Conservation (phyloP, 2,797 vertebrate species). For the Trachurus trachurus region DNA sequence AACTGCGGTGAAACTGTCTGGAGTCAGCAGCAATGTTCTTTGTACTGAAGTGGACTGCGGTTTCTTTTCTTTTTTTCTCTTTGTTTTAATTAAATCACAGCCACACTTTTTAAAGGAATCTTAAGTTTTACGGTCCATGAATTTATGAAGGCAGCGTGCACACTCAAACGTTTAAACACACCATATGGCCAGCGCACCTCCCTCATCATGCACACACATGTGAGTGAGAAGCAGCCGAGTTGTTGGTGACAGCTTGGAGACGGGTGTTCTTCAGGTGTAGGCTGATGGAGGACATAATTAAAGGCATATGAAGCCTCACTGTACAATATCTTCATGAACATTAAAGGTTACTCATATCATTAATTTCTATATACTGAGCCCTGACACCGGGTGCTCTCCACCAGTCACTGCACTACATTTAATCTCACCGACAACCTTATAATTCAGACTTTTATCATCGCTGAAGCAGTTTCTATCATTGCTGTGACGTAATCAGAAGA, state of each 20-base stretch:
- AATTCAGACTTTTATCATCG: conserved; percentile 64
- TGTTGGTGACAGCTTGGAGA: background rate
- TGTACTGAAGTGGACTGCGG: conserved; percentile 44
- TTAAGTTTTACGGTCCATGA: conserved; percentile 69
- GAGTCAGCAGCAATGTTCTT: conserved; percentile 59
- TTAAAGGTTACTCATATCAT: conserved; percentile 62
- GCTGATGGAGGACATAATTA: conserved; percentile 42
- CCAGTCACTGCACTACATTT: conserved; percentile 43
- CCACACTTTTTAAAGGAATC: conserved; percentile 54
- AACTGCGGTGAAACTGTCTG: conserved; percentile 52
- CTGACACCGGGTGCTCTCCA: conserved; percentile 24
- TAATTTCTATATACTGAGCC: conserved; percentile 38
- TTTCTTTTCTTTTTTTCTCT: conserved; percentile 4
- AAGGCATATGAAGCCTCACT: conserved; percentile 25
- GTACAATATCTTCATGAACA: conserved; percentile 45
- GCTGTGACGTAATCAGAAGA: conserved; percentile 62
- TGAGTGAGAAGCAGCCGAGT: conserved; percentile 25
- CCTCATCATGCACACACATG: conserved; percentile 26
- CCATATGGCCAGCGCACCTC: conserved; percentile 36
- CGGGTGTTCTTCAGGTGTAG: conserved; percentile 13
- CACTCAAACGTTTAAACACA: conserved; percentile 36
- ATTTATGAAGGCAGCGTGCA: conserved; percentile 59
- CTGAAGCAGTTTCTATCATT: conserved; percentile 51
- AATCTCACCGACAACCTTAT: conserved; percentile 50
- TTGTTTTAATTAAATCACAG: conserved; percentile 73